Conservation (phyloP, 2,797 vertebrate species). For the Poeciliopsis turneri region DNA sequence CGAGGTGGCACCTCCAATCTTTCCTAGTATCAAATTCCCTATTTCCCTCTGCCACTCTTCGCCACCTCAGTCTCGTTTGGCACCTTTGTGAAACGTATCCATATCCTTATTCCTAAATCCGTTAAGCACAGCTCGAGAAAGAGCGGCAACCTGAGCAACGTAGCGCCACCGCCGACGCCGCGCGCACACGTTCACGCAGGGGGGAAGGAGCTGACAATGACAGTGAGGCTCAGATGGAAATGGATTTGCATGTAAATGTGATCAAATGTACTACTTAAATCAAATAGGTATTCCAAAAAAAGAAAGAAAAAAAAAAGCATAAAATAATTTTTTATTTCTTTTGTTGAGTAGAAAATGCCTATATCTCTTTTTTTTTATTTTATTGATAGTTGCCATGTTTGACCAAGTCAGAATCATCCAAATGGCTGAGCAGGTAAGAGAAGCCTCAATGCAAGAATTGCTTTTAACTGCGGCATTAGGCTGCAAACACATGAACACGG, state of each 20-base stretch:
- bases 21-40: background rate
- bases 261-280: slow-evolving; percentile 12
- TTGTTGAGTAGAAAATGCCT: background rate
- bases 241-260: background rate
- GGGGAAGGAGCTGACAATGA: slow-evolving; percentile 2
- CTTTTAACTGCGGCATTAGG: background rate
- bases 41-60: slow-evolving; percentile 2
- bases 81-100: slow-evolving; percentile 48
- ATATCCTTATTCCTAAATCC: slow-evolving; percentile 55
- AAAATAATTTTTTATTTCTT: background rate
- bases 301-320: background rate
- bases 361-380: background rate
- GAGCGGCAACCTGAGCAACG: slow-evolving; percentile 51
- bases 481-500: background rate
- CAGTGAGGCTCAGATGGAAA: slow-evolving; percentile 3
- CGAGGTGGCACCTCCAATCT: slow-evolving; percentile 8
- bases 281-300: background rate
- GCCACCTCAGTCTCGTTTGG: slow-evolving; percentile 11
- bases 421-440: background rate
- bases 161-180: slow-evolving; percentile 17
- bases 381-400: background rate
- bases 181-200: slow-evolving; percentile 3
- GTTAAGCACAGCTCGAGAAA: slow-evolving; percentile 65
- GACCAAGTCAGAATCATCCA: background rate
- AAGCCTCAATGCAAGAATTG: background rate